Percentiles rank a stretch among this genome's conserved stretches.
These are phyloP conservation scores for Caenorhabditis drosophilae DNA, from an alignment of 2,888 invertebrate species.

Conservation along the genomic window DNA sequence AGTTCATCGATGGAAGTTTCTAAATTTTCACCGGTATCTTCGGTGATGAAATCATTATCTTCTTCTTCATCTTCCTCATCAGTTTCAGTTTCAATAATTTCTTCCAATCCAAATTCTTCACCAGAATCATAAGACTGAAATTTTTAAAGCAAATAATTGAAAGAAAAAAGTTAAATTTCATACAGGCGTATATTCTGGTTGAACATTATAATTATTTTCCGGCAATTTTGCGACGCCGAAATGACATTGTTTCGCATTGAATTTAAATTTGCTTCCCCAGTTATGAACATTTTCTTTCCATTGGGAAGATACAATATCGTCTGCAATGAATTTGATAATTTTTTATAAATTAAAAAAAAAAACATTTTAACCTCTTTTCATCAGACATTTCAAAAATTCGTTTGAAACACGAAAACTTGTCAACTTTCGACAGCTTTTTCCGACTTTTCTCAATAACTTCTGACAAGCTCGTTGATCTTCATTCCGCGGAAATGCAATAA, in stretches of 20 bases:
- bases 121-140: conserved; percentile 5
- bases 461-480: neutral
- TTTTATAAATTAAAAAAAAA: no score
- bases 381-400: conserved; percentile 11
- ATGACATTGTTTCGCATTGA: conserved; percentile 10
- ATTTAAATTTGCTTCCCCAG: conserved; percentile 5
- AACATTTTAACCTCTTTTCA: no score
- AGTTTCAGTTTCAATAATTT: neutral
- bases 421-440: conserved; percentile 8
- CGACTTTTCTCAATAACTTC: conserved; percentile 6
- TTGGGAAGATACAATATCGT: neutral
- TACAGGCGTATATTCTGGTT: neutral
- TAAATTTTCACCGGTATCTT: neutral
- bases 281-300: conserved; percentile 18
- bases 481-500: neutral
- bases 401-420: conserved; percentile 4
- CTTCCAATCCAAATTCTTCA: conserved; percentile 5
- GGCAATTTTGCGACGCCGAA: conserved; percentile 7
- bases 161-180: neutral
- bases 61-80: conserved; percentile 10
- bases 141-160: neutral
- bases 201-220: neutral
- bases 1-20: conserved; percentile 9
- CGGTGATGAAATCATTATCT: neutral
- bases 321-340: no score